Percentiles rank a stretch among this genome's conserved stretches.
These are phyloP conservation scores for Plestiodon gilberti DNA, from an alignment of 2,113 vertebrate genomes.

Conservation along the genomic window DNA sequence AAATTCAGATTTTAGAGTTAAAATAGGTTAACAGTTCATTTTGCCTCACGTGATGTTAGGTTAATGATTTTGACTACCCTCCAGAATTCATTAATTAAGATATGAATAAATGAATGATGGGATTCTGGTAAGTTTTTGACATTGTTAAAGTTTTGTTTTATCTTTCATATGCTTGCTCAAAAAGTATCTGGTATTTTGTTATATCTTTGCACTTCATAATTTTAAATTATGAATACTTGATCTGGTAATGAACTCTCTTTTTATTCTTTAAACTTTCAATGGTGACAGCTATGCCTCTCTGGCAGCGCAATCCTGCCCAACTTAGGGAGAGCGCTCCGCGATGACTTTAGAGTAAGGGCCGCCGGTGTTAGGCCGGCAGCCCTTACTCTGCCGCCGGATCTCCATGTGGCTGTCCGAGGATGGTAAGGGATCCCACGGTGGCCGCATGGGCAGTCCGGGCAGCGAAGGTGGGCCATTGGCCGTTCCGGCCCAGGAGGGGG, in stretches of 20 bases:
- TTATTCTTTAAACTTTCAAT: constrained; percentile 52
- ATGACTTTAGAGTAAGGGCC: too few species aligned
- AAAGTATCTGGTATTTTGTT: constrained; percentile 36
- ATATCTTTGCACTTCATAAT: constrained; percentile 49
- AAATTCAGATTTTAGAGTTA: not conserved
- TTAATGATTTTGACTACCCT: not conserved
- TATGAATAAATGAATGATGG: not conserved
- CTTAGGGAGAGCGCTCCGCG: too few species aligned
- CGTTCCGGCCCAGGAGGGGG: too few species aligned
- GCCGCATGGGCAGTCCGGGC: too few species aligned
- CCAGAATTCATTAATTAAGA: not conserved
- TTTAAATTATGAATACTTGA: constrained; percentile 50
- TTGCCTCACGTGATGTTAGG: not conserved
- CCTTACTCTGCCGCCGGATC: too few species aligned
- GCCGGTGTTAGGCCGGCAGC: too few species aligned
- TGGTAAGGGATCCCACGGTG: too few species aligned
- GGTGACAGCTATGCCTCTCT: constrained; percentile 30
- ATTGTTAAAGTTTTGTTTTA: not conserved
- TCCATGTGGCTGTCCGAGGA: too few species aligned
- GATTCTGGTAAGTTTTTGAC: not conserved
- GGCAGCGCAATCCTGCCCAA: too few species aligned
- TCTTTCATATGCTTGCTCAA: not conserved
- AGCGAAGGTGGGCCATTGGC: too few species aligned
- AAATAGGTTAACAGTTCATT: not conserved
- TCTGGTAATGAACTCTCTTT: constrained; percentile 50